Conservation (phyloP, 2,888 invertebrate species). For the Acanthosepion pharaonis region DNA sequence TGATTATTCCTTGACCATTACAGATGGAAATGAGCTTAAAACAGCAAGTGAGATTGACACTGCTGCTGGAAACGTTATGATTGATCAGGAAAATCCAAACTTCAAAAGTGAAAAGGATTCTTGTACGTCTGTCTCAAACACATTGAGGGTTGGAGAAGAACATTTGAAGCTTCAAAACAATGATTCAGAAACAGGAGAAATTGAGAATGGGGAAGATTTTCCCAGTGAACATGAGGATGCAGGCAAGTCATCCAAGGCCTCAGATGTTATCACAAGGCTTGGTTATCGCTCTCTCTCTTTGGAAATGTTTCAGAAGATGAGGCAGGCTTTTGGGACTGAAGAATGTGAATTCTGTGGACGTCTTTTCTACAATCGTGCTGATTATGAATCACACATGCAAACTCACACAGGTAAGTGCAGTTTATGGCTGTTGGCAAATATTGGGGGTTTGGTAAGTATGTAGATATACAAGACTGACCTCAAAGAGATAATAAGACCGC, state of each 20-base stretch:
- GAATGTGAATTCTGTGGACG: slow-evolving; percentile 74
- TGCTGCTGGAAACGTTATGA: slow-evolving; percentile 2
- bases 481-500: too few species aligned
- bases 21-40: slow-evolving; percentile 45
- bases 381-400: slow-evolving; percentile 71
- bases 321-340: slow-evolving; percentile 72
- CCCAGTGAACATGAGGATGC: slow-evolving; percentile 46
- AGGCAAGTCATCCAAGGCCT: slow-evolving; percentile 45
- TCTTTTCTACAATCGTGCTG: slow-evolving; percentile 69
- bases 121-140: not conserved
- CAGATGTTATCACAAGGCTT: slow-evolving; percentile 59
- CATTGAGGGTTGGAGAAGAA: not conserved
- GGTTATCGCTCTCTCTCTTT: slow-evolving; percentile 69
- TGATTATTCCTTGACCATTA: not conserved
- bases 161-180: slow-evolving; percentile 20
- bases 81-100: not conserved
- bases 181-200: slow-evolving; percentile 25
- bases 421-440: too few species aligned
- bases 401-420: slow-evolving; percentile 70
- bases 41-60: slow-evolving; percentile 46
- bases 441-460: too few species aligned
- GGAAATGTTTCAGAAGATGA: slow-evolving; percentile 71
- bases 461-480: too few species aligned
- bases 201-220: slow-evolving; percentile 42
- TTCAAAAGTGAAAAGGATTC: not conserved